These are phyloP conservation scores for Synchiropus splendidus DNA, from an alignment of 2,113 vertebrate species.

Conservation along the genomic window DNA sequence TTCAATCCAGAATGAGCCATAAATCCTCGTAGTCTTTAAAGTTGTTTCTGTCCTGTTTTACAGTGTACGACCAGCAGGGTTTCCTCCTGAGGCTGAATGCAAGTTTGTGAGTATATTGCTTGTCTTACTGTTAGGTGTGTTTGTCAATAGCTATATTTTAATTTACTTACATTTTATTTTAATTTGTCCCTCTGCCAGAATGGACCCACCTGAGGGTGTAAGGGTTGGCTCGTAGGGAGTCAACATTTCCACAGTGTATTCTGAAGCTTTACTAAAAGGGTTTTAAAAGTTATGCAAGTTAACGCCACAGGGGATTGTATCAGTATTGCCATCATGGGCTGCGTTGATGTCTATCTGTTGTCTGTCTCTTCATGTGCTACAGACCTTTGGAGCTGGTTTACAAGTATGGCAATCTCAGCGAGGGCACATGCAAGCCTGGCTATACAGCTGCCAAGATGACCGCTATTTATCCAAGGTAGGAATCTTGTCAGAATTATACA, in stretches of 20 bases:
- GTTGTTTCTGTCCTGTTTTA: conserved; percentile 53
- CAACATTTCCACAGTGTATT: no score
- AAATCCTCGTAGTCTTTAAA: neutral
- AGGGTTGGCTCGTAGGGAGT: no score
- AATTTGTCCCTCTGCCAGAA: no score
- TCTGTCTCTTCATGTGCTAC: conserved; percentile 3
- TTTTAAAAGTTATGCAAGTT: no score
- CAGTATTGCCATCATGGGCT: neutral
- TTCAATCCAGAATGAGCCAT: neutral
- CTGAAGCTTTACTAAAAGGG: no score
- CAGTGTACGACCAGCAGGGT: conserved; percentile 84
- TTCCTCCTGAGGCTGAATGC: conserved; percentile 81
- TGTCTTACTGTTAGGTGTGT: neutral
- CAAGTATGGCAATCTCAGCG: conserved; percentile 82
- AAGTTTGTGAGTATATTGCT: conserved; percentile 76
- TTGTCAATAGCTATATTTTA: no score
- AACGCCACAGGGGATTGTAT: neutral
- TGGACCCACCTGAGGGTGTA: no score
- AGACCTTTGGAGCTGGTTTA: conserved; percentile 78
- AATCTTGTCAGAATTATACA: no score
- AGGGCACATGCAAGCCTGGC: conserved; percentile 79
- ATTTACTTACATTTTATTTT: no score
- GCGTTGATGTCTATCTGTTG: neutral
- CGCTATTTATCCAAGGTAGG: conserved; percentile 86
- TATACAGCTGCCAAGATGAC: conserved; percentile 83